Conservation (phyloP, 2,888 invertebrate species). For the Chrysopilus asiliformis region DNA sequence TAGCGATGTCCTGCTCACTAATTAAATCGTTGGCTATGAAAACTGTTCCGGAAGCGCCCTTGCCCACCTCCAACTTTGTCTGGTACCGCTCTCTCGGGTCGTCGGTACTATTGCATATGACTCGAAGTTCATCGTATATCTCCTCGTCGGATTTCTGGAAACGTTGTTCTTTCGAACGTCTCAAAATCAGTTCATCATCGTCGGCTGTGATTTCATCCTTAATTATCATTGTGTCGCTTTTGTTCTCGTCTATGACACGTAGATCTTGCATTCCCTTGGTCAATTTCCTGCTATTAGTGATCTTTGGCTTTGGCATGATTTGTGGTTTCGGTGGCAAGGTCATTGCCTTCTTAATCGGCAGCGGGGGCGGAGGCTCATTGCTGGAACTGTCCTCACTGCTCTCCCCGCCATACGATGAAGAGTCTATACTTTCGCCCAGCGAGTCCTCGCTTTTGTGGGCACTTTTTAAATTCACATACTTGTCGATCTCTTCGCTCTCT, state of each 20-base stretch:
- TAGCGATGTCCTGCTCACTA: slow-evolving; percentile 68
- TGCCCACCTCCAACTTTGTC: slow-evolving; percentile 71
- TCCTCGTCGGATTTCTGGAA: slow-evolving; percentile 34
- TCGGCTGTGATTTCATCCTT: slow-evolving; percentile 22
- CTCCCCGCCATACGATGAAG: slow-evolving; percentile 30
- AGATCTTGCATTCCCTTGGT: slow-evolving; percentile 35
- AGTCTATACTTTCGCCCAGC: slow-evolving; percentile 38
- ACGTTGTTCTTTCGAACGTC: slow-evolving; percentile 31
- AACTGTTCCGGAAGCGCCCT: slow-evolving; percentile 86
- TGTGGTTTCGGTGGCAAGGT: slow-evolving; percentile 36
- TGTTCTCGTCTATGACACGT: slow-evolving; percentile 21
- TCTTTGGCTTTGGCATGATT: slow-evolving; percentile 42
- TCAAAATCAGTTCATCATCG: slow-evolving; percentile 28
- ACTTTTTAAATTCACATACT: slow-evolving; percentile 58
- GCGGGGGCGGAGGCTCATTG: slow-evolving; percentile 29
- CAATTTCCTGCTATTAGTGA: slow-evolving; percentile 28
- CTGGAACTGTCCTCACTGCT: slow-evolving; percentile 21
- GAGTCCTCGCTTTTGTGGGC: slow-evolving; percentile 53
- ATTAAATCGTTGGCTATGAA: slow-evolving; percentile 73
- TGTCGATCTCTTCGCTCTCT: slow-evolving; percentile 70
- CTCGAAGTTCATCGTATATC: slow-evolving; percentile 58
- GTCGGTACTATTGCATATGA: slow-evolving; percentile 63
- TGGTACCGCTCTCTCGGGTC: slow-evolving; percentile 73
- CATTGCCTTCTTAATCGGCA: slow-evolving; percentile 35
- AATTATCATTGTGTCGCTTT: slow-evolving; percentile 32